Conservation (phyloP, 2,888 invertebrate genomes). For the Sarcophaga carnaria region DNA sequence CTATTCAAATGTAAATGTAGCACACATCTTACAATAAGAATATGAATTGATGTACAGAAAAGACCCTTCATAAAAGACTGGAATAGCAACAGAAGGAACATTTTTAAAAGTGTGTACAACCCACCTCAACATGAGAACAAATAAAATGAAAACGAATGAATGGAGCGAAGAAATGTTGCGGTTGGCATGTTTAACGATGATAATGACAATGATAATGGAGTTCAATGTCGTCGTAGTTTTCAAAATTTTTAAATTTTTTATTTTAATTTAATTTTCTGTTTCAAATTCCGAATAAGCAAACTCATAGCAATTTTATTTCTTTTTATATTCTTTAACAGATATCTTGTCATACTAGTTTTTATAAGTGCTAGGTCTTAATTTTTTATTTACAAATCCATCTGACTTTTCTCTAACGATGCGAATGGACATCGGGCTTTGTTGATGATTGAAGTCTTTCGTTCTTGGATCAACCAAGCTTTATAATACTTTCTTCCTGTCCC, state of each 20-base stretch:
- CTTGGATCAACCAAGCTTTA: no score
- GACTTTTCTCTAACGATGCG: no score
- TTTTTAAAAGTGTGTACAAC: slow-evolving; percentile 1
- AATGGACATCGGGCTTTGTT: no score
- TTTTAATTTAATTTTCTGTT: no score
- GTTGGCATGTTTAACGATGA: neutral
- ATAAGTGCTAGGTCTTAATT: no score
- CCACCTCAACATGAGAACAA: slow-evolving; percentile 12
- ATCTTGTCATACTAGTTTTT: no score
- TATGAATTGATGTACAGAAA: neutral
- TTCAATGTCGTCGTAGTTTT: neutral
- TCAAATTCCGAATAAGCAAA: no score
- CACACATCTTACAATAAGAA: neutral
- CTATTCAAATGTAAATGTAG: neutral
- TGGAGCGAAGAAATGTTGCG: neutral
- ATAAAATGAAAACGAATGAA: slow-evolving; percentile 12
- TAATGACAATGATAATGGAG: slow-evolving; percentile 22
- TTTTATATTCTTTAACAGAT: no score
- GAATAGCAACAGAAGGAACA: neutral
- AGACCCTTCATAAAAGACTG: neutral
- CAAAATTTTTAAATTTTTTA: neutral
- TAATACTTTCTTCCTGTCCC: neutral
- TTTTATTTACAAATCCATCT: no score
- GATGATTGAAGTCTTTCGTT: no score
- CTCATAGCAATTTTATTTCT: no score